A percentile compares a stretch with the other conserved stretches of the same genome.
These are phyloP conservation scores for Drosophila nr. fundita DNA, from an alignment of 2,888 invertebrate species.

Conservation along the genomic window DNA sequence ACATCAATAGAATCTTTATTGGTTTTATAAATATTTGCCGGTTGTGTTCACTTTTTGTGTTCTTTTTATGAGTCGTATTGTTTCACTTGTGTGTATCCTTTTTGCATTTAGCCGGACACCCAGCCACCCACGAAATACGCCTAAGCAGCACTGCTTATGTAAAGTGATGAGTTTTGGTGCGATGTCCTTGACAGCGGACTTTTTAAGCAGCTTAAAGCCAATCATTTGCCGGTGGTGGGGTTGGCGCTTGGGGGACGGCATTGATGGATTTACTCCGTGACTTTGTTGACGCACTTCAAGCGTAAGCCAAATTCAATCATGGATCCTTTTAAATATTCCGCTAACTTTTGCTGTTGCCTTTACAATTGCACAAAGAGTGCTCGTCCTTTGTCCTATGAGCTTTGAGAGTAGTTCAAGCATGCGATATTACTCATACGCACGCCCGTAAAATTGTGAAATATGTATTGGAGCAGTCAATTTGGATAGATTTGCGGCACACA, in stretches of 20 bases:
- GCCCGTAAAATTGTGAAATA: constrained; percentile 54
- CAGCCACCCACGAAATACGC: not conserved
- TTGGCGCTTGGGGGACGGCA: constrained; percentile 3
- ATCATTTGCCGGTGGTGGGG: not conserved
- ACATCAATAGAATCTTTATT: constrained; percentile 77
- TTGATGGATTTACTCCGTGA: constrained; percentile 67
- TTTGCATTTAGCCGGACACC: constrained; percentile 38
- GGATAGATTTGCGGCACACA: constrained; percentile 9
- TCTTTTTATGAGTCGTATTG: constrained; percentile 1
- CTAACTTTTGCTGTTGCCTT: constrained; percentile 24
- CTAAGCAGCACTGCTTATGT: constrained; percentile 48
- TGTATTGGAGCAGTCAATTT: not conserved
- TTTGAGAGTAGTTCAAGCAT: constrained; percentile 49
- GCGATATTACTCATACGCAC: constrained; percentile 71
- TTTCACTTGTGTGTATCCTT: constrained; percentile 13
- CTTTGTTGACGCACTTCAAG: constrained; percentile 62
- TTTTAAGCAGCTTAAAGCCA: constrained; percentile 55
- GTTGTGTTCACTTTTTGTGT: constrained; percentile 8
- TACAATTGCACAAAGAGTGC: constrained; percentile 26
- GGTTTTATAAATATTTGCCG: constrained; percentile 72
- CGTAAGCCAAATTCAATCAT: constrained; percentile 75
- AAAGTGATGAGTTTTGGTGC: constrained; percentile 43
- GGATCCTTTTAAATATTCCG: constrained; percentile 59
- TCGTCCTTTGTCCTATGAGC: constrained; percentile 9
- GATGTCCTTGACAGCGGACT: constrained; percentile 73